Conservation (phyloP, 2,888 invertebrate genomes). For the Noctua pronuba region DNA sequence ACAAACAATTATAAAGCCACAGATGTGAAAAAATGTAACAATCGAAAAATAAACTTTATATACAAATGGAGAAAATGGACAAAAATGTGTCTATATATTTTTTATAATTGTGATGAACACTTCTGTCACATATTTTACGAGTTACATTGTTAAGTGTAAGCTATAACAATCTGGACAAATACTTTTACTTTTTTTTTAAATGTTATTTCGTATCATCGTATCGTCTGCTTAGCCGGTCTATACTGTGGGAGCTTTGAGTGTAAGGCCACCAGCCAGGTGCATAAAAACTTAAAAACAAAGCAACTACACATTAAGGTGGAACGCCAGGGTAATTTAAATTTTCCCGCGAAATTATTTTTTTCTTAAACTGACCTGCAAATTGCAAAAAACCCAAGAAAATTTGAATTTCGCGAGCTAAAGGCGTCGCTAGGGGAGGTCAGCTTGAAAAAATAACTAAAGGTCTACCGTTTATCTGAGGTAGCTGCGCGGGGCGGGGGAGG, state of each 20-base stretch:
- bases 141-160: neutral
- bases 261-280: neutral
- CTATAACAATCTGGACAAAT: slow-evolving; percentile 19
- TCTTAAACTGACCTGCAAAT: too few relatives aligned
- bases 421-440: too few relatives aligned
- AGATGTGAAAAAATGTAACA: slow-evolving; percentile 19
- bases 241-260: neutral
- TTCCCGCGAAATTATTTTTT: too few relatives aligned
- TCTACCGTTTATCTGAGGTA: neutral
- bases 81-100: neutral
- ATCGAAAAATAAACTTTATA: neutral
- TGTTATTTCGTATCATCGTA: neutral
- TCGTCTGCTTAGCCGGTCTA: neutral
- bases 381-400: too few relatives aligned
- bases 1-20: slow-evolving; percentile 36
- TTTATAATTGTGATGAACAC: slow-evolving; percentile 1
- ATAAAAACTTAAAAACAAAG: neutral
- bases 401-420: too few relatives aligned
- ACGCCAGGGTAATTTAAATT: too few relatives aligned
- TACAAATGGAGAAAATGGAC: neutral
- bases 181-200: neutral
- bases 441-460: neutral
- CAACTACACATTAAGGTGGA: too few relatives aligned
- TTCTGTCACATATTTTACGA: slow-evolving; percentile 11
- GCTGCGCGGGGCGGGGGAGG: neutral